Base-by-base conservation (phyloP, 2,113 vertebrate genomes). In the Aviceda subcristata region DNA sequence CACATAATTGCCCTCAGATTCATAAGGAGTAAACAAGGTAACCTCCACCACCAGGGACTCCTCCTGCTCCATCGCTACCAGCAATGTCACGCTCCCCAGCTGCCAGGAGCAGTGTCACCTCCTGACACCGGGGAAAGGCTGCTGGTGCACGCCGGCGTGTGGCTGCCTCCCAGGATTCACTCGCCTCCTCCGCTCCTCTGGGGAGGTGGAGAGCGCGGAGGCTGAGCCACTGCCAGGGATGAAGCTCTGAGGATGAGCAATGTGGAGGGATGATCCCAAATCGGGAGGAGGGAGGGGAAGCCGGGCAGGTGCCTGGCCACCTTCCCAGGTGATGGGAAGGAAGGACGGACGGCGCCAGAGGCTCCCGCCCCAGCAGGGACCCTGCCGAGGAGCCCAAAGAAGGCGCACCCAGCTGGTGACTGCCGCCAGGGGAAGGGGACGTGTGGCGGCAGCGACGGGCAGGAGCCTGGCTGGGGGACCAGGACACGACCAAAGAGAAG, bases 381-480 rank as follows among this genome's bases (percentile, higher is more conserved):
- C 36, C 17, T 8, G 29, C 12, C 26, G 38, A 32, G 26, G 11
- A 81, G 34, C 39, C 39, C 36, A 32, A 55, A 60, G 16, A 56
- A 78, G 21, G 22, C 4, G 6, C 3, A 59, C 3, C 13, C 38
- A 62, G 12, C 1, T 38, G n/a, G 50, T 12, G 64, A 66, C 3
- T 1, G 0, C 30, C 85, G 20, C 2, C 14, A 23, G 4, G 15
- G 15, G n/a, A 66, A 62, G 22, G 3, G 17, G 19, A 38, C 0
- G 0, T 15, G 20, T 0, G 1, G 7, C 12, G 3, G 7, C 16
- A 74, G 16, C 0, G 0, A 39, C 0, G 87, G 39, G 23, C 27
- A 86, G 41, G 30, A 62, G 14, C 24, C 15, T 71, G 34, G n/a
- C 27, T 45, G 32, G 17, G 29, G 39, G 29, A 57, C 29, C 32